phyloP scores from a whole-genome alignment of 2,113 vertebrate species.

The Callionymus lyra region DNA sequence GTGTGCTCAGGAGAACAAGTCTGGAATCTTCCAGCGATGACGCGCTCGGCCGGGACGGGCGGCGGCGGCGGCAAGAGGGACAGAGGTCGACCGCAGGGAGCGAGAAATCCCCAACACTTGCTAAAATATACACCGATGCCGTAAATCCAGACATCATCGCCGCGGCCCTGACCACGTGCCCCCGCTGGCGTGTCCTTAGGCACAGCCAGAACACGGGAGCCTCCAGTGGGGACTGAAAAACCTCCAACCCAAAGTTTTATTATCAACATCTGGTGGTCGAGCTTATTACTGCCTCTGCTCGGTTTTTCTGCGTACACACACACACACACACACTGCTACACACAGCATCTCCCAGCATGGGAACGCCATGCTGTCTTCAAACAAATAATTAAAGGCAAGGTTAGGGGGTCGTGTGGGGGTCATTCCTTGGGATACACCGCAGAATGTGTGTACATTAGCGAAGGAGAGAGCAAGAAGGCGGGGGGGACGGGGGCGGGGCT shows the following conservation, averaged over 20 bases:
- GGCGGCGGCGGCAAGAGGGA: conserved; percentile 26
- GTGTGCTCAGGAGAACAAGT: conserved; percentile 76
- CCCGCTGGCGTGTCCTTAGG: conserved; percentile 37
- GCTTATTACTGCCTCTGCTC: conserved; percentile 76
- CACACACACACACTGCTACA: conserved; percentile 34
- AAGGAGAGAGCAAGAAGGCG: conserved; percentile 28
- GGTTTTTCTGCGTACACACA: conserved; percentile 47
- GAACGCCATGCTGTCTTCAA: conserved; percentile 98
- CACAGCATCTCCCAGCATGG: conserved; percentile 79
- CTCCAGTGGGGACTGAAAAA: conserved; percentile 45
- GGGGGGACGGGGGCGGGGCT: conserved; percentile 5
- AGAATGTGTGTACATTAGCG: conserved; percentile 88
- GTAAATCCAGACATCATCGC: conserved; percentile 61
- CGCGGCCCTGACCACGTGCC: conserved; percentile 40
- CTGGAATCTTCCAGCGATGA: conserved; percentile 61
- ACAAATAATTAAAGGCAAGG: conserved; percentile 99
- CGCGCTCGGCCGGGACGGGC: conserved; percentile 36
- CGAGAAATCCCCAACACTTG: conserved; percentile 49
- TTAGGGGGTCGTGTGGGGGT: conserved; percentile 90
- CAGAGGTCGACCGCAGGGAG: conserved; percentile 47
- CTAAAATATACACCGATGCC: conserved; percentile 47
- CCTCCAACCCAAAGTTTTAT: conserved; percentile 70
- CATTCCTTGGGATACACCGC: conserved; percentile 90
- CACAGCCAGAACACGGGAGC: conserved; percentile 41
- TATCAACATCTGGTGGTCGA: conserved; percentile 90